phyloP scores from a whole-genome alignment of 2,113 vertebrate species.

The Callocephalon fimbriatum region DNA sequence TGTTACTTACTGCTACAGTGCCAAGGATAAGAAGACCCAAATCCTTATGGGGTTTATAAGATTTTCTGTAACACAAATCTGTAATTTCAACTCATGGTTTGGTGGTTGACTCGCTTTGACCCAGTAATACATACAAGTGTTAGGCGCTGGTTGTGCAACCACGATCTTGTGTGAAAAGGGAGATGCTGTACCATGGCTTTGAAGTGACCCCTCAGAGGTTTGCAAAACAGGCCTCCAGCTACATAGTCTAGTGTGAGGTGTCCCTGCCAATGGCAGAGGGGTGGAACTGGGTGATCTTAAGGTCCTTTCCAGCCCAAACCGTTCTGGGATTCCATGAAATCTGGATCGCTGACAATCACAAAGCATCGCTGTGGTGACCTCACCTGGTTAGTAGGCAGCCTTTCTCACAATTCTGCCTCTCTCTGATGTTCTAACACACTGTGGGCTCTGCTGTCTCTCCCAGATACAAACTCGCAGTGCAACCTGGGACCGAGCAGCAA shows the following conservation, averaged over 20 bases:
- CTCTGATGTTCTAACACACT: background rate
- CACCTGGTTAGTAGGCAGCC: background rate
- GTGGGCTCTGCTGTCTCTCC: background rate
- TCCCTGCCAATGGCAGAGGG: background rate
- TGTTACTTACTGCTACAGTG: background rate
- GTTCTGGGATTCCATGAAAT: background rate
- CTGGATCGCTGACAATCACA: background rate
- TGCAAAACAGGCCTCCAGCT: background rate
- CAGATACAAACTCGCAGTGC: fast-evolving
- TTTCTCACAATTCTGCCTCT: background rate
- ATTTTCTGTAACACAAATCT: background rate
- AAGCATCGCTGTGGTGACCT: background rate
- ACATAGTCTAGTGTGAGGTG: background rate
- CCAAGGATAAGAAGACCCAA: background rate
- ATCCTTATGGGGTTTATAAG: background rate
- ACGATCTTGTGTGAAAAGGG: background rate
- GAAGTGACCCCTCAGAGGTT: background rate
- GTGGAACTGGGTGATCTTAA: background rate
- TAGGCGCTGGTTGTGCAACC: background rate
- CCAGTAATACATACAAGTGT: fast-evolving
- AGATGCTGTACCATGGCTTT: background rate
- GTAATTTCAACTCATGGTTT: background rate
- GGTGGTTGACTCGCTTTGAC: background rate
- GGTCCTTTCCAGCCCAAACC: background rate
- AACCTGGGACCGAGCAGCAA: background rate